These are phyloP conservation scores for Malthinus flaveolus DNA, from an alignment of 2,888 invertebrate genomes.

Conservation along the genomic window DNA sequence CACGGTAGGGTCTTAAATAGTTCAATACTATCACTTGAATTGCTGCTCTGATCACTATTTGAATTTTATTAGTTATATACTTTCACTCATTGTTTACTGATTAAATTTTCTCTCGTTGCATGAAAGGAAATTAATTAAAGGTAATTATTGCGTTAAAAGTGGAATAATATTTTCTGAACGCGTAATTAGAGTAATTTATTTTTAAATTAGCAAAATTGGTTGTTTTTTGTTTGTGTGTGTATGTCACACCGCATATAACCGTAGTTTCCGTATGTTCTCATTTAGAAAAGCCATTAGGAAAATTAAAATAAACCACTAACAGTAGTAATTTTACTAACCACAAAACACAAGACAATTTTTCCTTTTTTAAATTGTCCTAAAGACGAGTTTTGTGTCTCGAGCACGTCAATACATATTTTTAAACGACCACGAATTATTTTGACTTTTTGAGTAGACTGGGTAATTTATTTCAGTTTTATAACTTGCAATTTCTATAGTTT, in stretches of 20 bases:
- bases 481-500: background rate
- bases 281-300: too few relatives aligned
- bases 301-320: background rate
- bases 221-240: background rate
- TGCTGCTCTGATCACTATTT: too few relatives aligned
- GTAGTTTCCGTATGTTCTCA: too few relatives aligned
- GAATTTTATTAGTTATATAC: too few relatives aligned
- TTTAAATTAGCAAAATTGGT: conserved; percentile 21
- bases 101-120: background rate
- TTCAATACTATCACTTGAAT: too few relatives aligned
- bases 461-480: too few relatives aligned
- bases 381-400: background rate
- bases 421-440: too few relatives aligned
- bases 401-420: too few relatives aligned
- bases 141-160: conserved; percentile 6
- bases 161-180: conserved; percentile 4
- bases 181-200: conserved; percentile 11
- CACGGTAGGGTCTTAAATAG: too few relatives aligned
- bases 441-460: too few relatives aligned
- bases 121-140: conserved; percentile 3
- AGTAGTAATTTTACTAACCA: conserved; percentile 15
- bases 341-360: conserved; percentile 7
- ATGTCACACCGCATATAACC: too few relatives aligned
- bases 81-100: too few relatives aligned
- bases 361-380: conserved; percentile 8